Base-by-base conservation (phyloP, 2,113 vertebrate genomes). In the Panthera uncia region DNA sequence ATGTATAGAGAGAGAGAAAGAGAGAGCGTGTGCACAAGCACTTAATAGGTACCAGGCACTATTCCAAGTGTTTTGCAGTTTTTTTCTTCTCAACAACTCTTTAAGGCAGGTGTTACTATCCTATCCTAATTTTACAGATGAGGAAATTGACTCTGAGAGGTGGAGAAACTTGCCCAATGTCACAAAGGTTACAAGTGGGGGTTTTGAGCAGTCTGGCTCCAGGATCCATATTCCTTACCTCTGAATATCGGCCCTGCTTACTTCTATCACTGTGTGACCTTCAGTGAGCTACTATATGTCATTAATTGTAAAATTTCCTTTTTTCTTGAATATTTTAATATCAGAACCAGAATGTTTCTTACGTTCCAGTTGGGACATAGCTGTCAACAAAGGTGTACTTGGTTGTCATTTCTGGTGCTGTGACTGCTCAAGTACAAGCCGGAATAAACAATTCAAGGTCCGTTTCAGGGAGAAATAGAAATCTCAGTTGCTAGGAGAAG, bases 341-440 rank as follows among this genome's bases (percentile, higher is more conserved):
- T 80, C 50, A 80, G 63, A 92, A 80, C 81, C 82, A 95, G 84
- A 78, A 83, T 65, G 83, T 71, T 89, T 79, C 23, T 84, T 93
- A 52, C 18, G 16, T 48, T 52, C n/a, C 71, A 85, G 57, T 71
- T 29, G 63, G 41, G 21, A 80, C 74, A 74, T 6, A 63, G n/a
- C 6, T 25, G 69, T 80, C 90, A 84, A 87, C n/a, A 86, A 61
- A 18, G 19, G 21, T 21, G 12, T 74, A 89, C 41, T 7, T 83
- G 94, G 15, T 31, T 88, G 76, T 57, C 15, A 71, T 83, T 80
- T 86, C 63, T 71, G 73, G 33, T 83, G 61, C 36, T 55, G 41
- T 74, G 89, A 91, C 41, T 50, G 10, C 13, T 9, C 31, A 33
- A 45, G 79, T 31, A 61, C 41, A 69, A 82, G 33, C 15, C 33